Evolutionary conservation across 2,888 invertebrate genomes (phyloP), one percentile per base, ranked within the genome.

Genomic region (Charanyca ferruginea): DNA sequence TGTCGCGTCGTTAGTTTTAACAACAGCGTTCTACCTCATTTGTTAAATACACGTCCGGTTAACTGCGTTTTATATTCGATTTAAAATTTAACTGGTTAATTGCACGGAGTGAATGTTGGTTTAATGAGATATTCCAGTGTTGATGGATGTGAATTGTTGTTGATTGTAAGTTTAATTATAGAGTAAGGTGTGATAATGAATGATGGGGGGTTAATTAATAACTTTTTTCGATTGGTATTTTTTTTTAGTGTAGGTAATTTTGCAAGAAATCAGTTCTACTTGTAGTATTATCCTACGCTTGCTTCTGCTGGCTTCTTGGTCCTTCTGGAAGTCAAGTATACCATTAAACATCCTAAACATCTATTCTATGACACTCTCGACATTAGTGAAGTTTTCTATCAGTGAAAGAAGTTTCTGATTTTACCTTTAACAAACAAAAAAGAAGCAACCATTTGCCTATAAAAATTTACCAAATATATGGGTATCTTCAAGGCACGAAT

Each of bases 41-140:
- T 52, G 69, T 71, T 62, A 53, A 63, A 75, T 60, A 71, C 55
- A 66, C 62, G 59, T 32, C 28, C 47, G 42, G 53, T 64, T 63
- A 61, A 65, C 62, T 41, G 18, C 38, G 16, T 38, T 49, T 71
- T 64, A 62, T 41, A 58, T 51, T 53, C 51, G 13, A 38, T 71
- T 62, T 59, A 64, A 77, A 77, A 69, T 64, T 75, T 66, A 62
- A 77, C 65, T 35, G 18, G 53, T 54, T 77, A 73, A 80, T 80
- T 80, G 59, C 60, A 61, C 53, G 58, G n/a, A 11, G n/a, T 53
- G 41, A 57, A 64, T 77, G 66, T 77, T 71, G 35, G 16, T 69
- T 65, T 58, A 52, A 54, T 11, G 62, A 44, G 42, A 63, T 53
- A 64, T 69, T 74, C 61, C 54, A 47, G 42, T 35, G 32, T n/a